A percentile compares a stretch with the other conserved stretches of the same genome.
phyloP scores from a whole-genome alignment of 1,140 invertebrate species.

The Chelonus insularis region DNA sequence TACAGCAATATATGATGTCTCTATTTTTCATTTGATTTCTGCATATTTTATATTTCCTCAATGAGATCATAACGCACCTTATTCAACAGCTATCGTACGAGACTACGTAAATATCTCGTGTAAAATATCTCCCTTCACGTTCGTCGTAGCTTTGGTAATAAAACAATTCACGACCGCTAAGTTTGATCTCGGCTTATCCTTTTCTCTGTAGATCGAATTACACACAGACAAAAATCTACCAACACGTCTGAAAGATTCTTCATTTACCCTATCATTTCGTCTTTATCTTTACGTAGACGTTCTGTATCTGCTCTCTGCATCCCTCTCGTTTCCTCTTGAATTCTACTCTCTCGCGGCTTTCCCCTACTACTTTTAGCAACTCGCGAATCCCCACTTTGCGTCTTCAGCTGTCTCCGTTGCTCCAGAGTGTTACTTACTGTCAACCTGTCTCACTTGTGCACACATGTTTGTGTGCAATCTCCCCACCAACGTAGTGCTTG shows the following conservation, averaged over 20 bases:
- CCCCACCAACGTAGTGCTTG: neutral
- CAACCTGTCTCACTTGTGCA: neutral
- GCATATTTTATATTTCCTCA: neutral
- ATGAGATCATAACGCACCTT: constrained; percentile 35
- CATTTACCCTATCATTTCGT: neutral
- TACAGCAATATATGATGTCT: too few species aligned
- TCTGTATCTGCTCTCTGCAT: neutral
- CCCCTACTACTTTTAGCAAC: neutral
- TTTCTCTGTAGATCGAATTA: neutral
- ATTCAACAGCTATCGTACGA: constrained; percentile 38
- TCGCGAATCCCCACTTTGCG: neutral
- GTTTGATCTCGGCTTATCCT: constrained; percentile 32
- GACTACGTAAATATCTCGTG: constrained; percentile 45
- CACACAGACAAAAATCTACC: constrained; percentile 1
- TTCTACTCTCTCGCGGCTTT: neutral
- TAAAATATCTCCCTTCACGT: constrained; percentile 38
- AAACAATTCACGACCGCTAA: constrained; percentile 44
- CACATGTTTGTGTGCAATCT: neutral
- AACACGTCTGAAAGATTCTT: constrained; percentile 21
- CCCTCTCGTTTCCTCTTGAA: neutral
- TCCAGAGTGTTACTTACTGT: neutral
- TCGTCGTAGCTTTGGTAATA: constrained; percentile 43
- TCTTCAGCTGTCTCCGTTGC: neutral
- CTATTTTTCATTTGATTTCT: neutral
- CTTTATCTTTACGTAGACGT: neutral